phyloP scores from a whole-genome alignment of 2,797 vertebrate species.

The Ctenosaura bakeri region DNA sequence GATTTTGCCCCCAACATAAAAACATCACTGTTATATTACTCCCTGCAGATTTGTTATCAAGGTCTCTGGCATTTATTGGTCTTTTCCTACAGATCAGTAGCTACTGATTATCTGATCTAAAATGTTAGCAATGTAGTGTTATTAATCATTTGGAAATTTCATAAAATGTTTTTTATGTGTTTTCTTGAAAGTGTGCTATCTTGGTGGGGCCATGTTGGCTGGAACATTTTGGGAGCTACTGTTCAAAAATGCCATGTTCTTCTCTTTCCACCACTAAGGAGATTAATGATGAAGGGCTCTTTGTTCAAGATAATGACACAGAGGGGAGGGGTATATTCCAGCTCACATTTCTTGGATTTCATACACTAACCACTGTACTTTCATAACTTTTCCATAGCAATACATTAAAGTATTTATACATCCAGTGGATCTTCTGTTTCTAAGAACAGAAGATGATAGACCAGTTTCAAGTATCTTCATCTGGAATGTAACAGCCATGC shows the following conservation, averaged over 20 bases:
- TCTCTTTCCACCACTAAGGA: not conserved
- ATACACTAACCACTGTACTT: not conserved
- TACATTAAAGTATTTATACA: not conserved
- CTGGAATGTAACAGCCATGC: not conserved
- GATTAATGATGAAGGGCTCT: not conserved
- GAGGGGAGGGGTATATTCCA: no score
- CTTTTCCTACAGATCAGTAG: not conserved
- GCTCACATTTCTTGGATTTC: not conserved
- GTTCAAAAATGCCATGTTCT: not conserved
- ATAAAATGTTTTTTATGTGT: not conserved
- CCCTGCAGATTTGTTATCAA: conserved; percentile 16
- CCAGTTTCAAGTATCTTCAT: not conserved
- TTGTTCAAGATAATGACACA: not conserved
- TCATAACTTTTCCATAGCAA: not conserved
- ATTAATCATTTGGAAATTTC: not conserved
- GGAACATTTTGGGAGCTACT: not conserved
- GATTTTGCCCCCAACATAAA: conserved; percentile 27
- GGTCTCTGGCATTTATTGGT: not conserved
- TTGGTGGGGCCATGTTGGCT: not conserved
- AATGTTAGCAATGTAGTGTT: not conserved
- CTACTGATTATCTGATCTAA: not conserved
- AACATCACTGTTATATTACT: not conserved
- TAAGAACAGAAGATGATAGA: not conserved
- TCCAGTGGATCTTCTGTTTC: not conserved
- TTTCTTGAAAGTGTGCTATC: not conserved